Base-by-base conservation (phyloP, 2,797 vertebrate genomes). In the Acipenser transmontanus region DNA sequence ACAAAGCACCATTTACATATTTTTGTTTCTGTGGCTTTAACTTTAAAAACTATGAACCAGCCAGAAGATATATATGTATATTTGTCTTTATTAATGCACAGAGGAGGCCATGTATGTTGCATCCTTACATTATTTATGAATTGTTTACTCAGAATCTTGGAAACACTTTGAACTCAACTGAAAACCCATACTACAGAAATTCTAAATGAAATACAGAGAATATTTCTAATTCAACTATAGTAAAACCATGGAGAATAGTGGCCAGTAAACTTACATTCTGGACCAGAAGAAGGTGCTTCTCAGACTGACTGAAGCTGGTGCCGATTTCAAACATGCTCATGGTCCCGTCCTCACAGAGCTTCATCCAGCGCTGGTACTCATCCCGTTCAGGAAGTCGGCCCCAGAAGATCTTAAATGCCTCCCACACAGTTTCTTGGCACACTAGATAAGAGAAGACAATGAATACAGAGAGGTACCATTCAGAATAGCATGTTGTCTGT, bases 401-500 rank as follows among this genome's bases (percentile, higher is more conserved):
- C 95, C 93, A 96, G 81, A 99, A 98, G 60, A 93, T 95, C 85
- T 95, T 95, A 79, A 96, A 99, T 66, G 93, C 94, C 81, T 99
- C 97, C 96, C 95, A 97, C 68, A 98, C 82, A n/a, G 93, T 93
- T 84, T 98, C 95, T 82, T 99, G 97, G 82, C 96, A 99, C 69
- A 95, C 95, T 98, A 76, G 56, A 74, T 74, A 34, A 34, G 34
- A 34, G 34, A 34, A 34, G 34, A 34, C 4, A 34, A 34, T 34
- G 34, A 34, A 34, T 34, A 34, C 34, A 34, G 34, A 34, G 3
- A 34, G 34, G 34, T 34, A 34, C 34, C 34, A 34, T 34, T 34
- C 34, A 34, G 34, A 34, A 34, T 34, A 34, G 34, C 34, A 34
- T 34, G 34, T 34, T 34, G 34, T 34, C 34, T 34, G 34, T 34